Percentiles rank a stretch among this genome's conserved stretches.
These are phyloP conservation scores for Pseudonaja textilis DNA, from an alignment of 2,113 vertebrate genomes.

Conservation along the genomic window DNA sequence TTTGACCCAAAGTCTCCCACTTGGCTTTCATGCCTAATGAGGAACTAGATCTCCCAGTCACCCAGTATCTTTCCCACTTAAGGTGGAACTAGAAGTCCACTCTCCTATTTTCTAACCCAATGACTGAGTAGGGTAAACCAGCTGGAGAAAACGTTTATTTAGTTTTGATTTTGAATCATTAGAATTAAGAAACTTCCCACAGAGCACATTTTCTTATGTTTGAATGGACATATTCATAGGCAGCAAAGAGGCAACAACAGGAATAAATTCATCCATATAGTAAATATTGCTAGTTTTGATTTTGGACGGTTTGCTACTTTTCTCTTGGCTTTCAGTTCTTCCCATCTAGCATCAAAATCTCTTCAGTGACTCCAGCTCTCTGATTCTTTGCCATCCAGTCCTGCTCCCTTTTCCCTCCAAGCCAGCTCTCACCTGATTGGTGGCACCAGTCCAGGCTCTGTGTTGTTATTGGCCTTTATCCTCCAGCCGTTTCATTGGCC, in stretches of 20 bases:
- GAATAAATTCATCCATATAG: background rate
- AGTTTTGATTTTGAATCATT: background rate
- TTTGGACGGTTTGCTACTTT: background rate
- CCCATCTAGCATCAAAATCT: too few relatives aligned
- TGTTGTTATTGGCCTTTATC: background rate
- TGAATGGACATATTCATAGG: background rate
- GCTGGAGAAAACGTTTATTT: background rate
- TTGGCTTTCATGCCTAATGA: too few relatives aligned
- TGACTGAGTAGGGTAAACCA: background rate
- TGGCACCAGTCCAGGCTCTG: background rate
- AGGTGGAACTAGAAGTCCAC: background rate
- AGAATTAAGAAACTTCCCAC: background rate
- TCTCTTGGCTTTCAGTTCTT: background rate
- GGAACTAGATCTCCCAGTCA: too few relatives aligned
- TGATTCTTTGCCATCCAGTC: too few relatives aligned
- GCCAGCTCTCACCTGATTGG: background rate
- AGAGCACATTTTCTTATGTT: background rate
- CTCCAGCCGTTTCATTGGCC: background rate
- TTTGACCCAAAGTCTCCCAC: too few relatives aligned
- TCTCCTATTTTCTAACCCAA: background rate
- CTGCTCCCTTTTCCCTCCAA: background rate
- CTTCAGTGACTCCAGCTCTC: background rate
- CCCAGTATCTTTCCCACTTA: too few relatives aligned
- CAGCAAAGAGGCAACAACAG: background rate
- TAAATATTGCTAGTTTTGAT: too few relatives aligned